Evolutionary conservation across 2,113 vertebrate species (phyloP).

Genomic region (Desmodus rotundus): DNA sequence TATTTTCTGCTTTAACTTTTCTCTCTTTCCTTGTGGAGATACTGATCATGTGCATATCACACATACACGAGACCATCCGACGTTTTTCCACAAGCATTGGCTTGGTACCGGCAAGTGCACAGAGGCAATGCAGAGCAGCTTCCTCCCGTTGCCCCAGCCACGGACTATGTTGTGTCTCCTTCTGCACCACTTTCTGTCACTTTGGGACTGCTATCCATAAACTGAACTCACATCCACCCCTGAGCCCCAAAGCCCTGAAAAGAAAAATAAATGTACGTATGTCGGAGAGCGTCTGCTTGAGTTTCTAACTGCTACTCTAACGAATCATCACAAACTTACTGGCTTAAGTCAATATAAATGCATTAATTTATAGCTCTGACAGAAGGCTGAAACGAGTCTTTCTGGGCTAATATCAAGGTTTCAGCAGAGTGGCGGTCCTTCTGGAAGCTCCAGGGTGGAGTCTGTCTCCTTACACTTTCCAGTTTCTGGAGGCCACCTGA

Average conservation of each 20-base stretch:
- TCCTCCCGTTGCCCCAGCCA: background rate
- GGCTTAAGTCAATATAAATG: background rate
- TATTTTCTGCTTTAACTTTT: background rate
- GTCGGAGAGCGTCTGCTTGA: background rate
- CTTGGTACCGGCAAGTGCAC: background rate
- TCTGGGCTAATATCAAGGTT: background rate
- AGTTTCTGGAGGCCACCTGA: background rate
- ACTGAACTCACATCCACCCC: background rate
- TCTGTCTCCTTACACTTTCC: background rate
- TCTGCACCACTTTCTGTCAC: background rate
- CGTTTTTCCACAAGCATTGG: too few relatives aligned
- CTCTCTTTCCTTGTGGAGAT: background rate
- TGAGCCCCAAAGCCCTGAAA: background rate
- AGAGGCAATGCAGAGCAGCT: background rate
- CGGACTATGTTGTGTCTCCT: background rate
- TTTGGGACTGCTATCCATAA: background rate
- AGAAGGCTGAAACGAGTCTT: background rate
- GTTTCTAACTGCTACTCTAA: background rate
- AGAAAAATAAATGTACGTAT: background rate
- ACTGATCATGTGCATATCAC: background rate
- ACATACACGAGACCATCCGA: background rate
- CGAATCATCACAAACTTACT: background rate
- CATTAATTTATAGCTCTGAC: background rate
- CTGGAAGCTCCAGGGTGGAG: background rate
- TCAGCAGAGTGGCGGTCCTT: background rate